A percentile compares a stretch with the other conserved stretches of the same genome.
phyloP scores from a whole-genome alignment of 2,888 invertebrate species.

The Oegoconia quadripuncta region DNA sequence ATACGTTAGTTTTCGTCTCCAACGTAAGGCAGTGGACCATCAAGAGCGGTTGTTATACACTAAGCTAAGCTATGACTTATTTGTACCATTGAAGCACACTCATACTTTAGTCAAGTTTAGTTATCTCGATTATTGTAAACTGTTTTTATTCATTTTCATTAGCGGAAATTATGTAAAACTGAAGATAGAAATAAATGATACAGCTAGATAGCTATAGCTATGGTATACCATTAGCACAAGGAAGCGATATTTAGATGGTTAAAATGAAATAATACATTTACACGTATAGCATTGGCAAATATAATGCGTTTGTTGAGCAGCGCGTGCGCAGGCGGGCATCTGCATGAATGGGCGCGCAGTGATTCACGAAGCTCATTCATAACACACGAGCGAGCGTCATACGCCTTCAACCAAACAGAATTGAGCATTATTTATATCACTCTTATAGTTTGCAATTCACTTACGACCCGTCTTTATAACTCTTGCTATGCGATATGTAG shows the following conservation, averaged over 20 bases:
- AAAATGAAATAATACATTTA: slow-evolving; percentile 58
- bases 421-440: slow-evolving; percentile 21
- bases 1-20: too few relatives aligned
- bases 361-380: slow-evolving; percentile 72
- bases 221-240: slow-evolving; percentile 44
- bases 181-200: too few relatives aligned
- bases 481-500: too few relatives aligned
- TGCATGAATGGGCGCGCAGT: slow-evolving; percentile 62
- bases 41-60: too few relatives aligned
- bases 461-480: slow-evolving; percentile 24
- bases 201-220: slow-evolving; percentile 19
- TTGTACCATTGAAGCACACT: too few relatives aligned
- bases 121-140: too few relatives aligned
- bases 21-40: too few relatives aligned
- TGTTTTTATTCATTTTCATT: too few relatives aligned
- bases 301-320: slow-evolving; percentile 54
- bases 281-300: slow-evolving; percentile 38
- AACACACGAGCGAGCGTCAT: slow-evolving; percentile 44
- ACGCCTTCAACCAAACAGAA: slow-evolving; percentile 21
- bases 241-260: slow-evolving; percentile 58
- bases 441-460: slow-evolving; percentile 30
- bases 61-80: too few relatives aligned
- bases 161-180: too few relatives aligned
- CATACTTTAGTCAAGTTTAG: too few relatives aligned
- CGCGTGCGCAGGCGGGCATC: slow-evolving; percentile 39